These are phyloP conservation scores for Tipula confusa DNA, from an alignment of 2,888 invertebrate species.

Conservation along the genomic window DNA sequence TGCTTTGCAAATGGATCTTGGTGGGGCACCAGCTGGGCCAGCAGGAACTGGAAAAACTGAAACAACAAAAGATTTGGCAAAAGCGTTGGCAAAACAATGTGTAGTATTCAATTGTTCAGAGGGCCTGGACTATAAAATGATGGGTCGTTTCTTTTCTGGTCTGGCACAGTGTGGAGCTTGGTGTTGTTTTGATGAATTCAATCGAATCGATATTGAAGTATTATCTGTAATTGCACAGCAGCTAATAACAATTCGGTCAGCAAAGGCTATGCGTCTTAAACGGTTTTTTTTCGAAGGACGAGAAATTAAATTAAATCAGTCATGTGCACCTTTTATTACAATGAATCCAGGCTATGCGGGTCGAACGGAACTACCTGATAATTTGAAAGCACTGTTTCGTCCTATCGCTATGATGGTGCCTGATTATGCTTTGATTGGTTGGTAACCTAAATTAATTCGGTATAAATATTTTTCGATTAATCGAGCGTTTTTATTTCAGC, in stretches of 20 bases:
- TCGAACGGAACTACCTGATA: slow-evolving; percentile 82
- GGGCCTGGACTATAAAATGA: slow-evolving; percentile 57
- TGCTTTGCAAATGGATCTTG: slow-evolving; percentile 78
- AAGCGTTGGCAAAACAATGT: slow-evolving; percentile 81
- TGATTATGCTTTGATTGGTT: slow-evolving; percentile 71
- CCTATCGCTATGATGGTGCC: slow-evolving; percentile 92
- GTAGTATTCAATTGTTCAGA: slow-evolving; percentile 91
- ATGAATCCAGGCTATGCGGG: slow-evolving; percentile 94
- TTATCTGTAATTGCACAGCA: slow-evolving; percentile 87
- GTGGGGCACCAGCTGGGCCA: slow-evolving; percentile 86
- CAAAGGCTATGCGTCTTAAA: slow-evolving; percentile 64
- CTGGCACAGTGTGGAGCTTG: slow-evolving; percentile 86
- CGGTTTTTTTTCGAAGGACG: slow-evolving; percentile 86
- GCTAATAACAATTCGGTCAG: slow-evolving; percentile 80
- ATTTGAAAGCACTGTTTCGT: slow-evolving; percentile 79
- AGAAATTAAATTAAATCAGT: slow-evolving; percentile 74
- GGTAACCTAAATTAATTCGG: background rate
- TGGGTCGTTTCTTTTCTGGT: slow-evolving; percentile 88
- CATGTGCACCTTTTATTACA: slow-evolving; percentile 82
- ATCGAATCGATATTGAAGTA: slow-evolving; percentile 86
- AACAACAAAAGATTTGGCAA: slow-evolving; percentile 85
- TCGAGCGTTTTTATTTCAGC: slow-evolving; percentile 53
- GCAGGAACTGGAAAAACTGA: slow-evolving; percentile 88
- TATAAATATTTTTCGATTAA: background rate
- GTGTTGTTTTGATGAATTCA: slow-evolving; percentile 92